Percentiles rank a stretch among this genome's conserved stretches.
Conservation (phyloP, 2,113 vertebrate species). For the Ciconia stormi region DNA sequence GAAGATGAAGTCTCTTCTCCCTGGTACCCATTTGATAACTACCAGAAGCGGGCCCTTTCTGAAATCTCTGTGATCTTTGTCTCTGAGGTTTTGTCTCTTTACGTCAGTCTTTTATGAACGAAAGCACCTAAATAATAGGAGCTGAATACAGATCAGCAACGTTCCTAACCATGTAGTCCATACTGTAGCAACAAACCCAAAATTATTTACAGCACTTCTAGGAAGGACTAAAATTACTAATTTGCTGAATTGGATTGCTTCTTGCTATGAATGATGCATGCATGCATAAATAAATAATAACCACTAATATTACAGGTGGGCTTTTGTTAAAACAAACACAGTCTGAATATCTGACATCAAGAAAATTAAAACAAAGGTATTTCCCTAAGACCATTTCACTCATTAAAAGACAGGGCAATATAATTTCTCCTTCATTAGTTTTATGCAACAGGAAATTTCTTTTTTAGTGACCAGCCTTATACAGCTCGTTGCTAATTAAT, state of each 20-base stretch:
- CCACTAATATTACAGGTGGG: not conserved
- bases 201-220: not conserved
- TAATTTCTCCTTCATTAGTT: not conserved
- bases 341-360: not conserved
- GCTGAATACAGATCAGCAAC: not conserved
- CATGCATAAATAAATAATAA: not conserved
- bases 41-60: not conserved
- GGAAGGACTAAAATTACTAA: not conserved
- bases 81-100: not conserved
- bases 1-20: not conserved
- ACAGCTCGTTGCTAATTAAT: not conserved
- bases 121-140: not conserved
- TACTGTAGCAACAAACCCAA: not conserved
- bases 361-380: not conserved
- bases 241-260: not conserved
- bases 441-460: not conserved
- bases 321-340: not conserved
- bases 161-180: not conserved
- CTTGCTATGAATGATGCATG: not conserved
- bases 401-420: not conserved
- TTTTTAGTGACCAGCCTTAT: not conserved
- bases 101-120: not conserved
- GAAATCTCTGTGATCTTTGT: not conserved
- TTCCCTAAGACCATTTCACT: not conserved
- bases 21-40: not conserved